Evolutionary conservation across 2,888 invertebrate genomes (phyloP).

Genomic region (Abrostola triplasia): DNA sequence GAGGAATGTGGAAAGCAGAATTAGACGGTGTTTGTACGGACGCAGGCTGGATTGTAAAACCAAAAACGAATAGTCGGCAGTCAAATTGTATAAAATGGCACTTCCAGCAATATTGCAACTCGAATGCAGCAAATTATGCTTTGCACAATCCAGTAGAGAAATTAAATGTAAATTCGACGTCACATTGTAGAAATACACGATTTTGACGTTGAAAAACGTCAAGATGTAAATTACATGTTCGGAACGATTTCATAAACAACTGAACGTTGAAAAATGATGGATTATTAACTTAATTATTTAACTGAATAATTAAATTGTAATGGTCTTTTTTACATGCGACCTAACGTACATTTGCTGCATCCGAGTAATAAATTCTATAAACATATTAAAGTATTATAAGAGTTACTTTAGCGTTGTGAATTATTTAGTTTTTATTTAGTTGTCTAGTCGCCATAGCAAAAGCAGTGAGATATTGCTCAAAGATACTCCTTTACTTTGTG

Average conservation of each 20-base stretch:
- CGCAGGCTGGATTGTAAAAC: slow-evolving; percentile 32
- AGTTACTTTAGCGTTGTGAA: slow-evolving; percentile 55
- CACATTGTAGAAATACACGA: slow-evolving; percentile 31
- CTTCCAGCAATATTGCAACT: slow-evolving; percentile 53
- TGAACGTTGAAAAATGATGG: slow-evolving; percentile 3
- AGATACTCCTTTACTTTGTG: slow-evolving; percentile 61
- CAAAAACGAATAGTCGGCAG: slow-evolving; percentile 48
- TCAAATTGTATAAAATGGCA: slow-evolving; percentile 46
- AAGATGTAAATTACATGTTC: slow-evolving; percentile 14
- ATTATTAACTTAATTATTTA: slow-evolving; percentile 43
- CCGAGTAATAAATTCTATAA: slow-evolving; percentile 19
- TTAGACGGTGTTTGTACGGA: slow-evolving; percentile 42
- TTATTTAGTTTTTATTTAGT: slow-evolving; percentile 59
- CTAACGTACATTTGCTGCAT: slow-evolving; percentile 34
- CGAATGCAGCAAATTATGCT: slow-evolving; percentile 47
- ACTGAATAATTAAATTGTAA: slow-evolving; percentile 42
- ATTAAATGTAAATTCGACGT: slow-evolving; percentile 32
- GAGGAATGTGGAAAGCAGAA: slow-evolving; percentile 28
- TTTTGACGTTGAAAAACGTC: slow-evolving; percentile 18
- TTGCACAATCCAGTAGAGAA: slow-evolving; percentile 15
- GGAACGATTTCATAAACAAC: slow-evolving; percentile 12
- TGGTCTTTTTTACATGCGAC: slow-evolving; percentile 21
- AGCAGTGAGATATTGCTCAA: slow-evolving; percentile 75
- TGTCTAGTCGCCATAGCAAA: slow-evolving; percentile 69
- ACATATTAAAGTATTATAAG: slow-evolving; percentile 46